Percentiles rank a stretch among this genome's conserved stretches.
These are phyloP conservation scores for Agonopterix arenella DNA, from an alignment of 2,888 invertebrate genomes.

Conservation along the genomic window DNA sequence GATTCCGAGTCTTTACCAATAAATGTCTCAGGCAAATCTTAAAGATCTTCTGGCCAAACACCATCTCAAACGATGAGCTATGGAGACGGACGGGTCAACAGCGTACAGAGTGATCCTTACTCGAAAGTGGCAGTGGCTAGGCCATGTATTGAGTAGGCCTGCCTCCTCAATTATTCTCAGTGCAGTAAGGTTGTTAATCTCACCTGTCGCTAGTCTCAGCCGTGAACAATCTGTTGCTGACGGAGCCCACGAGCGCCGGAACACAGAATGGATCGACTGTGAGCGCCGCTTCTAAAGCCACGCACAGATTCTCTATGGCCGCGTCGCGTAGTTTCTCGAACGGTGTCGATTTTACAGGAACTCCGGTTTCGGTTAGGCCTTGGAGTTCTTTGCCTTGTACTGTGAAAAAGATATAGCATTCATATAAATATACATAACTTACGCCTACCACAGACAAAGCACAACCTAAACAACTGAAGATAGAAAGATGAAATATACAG, in stretches of 20 bases:
- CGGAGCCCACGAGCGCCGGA: conserved; percentile 95
- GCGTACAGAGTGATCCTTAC: too few species aligned
- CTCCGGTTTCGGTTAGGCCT: conserved; percentile 69
- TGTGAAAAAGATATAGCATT: conserved; percentile 18
- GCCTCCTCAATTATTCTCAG: too few species aligned
- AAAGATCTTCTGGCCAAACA: too few species aligned
- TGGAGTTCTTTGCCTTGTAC: conserved; percentile 82
- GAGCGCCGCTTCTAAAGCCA: conserved; percentile 93
- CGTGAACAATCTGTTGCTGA: conserved; percentile 96
- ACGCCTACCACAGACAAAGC: too few species aligned
- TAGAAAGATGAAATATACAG: too few species aligned
- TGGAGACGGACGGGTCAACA: too few species aligned
- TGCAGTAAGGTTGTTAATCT: not conserved
- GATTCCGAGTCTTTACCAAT: too few species aligned
- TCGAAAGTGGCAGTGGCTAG: too few species aligned
- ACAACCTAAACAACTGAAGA: too few species aligned
- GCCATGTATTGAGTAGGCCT: too few species aligned
- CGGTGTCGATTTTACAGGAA: conserved; percentile 77
- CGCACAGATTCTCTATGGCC: conserved; percentile 96
- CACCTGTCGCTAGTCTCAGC: conserved; percentile 93
- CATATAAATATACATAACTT: not conserved
- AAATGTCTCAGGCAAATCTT: too few species aligned
- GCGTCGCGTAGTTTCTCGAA: conserved; percentile 96
- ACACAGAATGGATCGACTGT: conserved; percentile 94
- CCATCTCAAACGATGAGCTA: too few species aligned